Conservation (phyloP, 2,797 vertebrate species). For the Rhincodon typus region DNA sequence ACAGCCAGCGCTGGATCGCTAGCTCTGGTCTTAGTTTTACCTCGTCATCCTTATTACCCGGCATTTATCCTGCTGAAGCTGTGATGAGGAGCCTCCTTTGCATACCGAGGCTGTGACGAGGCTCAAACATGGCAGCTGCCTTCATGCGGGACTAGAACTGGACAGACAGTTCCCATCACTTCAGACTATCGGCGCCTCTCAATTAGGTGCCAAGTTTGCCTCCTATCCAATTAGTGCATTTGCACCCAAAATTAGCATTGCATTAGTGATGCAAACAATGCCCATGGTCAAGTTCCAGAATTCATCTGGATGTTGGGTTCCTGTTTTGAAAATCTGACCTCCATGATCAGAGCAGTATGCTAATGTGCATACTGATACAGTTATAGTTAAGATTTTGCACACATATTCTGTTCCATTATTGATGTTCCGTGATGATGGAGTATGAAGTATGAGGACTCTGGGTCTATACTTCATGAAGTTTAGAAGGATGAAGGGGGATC, state of each 20-base stretch:
- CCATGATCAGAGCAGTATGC: not conserved
- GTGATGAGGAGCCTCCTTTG: not conserved
- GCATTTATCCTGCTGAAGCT: not conserved
- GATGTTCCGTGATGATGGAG: not conserved
- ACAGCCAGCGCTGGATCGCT: no score
- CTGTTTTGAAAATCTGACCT: not conserved
- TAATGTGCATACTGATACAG: not conserved
- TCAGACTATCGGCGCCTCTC: not conserved
- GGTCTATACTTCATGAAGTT: no score
- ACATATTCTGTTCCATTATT: not conserved
- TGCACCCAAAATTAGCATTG: not conserved
- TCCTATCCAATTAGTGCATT: not conserved
- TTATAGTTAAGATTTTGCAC: not conserved
- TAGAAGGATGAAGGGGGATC: no score
- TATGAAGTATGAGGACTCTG: not conserved
- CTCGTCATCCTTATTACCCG: not conserved
- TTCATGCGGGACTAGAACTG: not conserved
- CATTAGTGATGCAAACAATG: not conserved
- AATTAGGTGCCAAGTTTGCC: not conserved
- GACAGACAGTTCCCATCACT: not conserved
- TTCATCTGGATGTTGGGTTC: not conserved
- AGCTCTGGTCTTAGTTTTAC: not conserved
- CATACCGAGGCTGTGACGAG: not conserved
- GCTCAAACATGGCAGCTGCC: not conserved
- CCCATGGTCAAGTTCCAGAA: not conserved